Evolutionary conservation across 2,797 vertebrate species (phyloP).

Genomic region (Gastrophryne carolinensis): DNA sequence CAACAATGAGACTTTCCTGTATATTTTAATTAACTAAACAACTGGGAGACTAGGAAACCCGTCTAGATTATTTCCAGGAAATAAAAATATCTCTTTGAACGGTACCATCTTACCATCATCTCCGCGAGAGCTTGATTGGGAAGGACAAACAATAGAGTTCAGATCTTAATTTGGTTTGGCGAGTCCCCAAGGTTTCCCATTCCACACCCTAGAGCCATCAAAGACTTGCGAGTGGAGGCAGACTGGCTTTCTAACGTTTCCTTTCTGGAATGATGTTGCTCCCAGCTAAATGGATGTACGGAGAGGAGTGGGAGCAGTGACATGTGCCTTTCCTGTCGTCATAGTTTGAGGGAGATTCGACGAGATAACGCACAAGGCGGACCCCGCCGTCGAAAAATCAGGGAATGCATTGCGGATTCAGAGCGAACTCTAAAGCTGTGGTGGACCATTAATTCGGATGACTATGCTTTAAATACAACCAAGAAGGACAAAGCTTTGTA

Average conservation of each 20-base stretch:
- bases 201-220: conserved; percentile 52
- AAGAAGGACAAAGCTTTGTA: too few relatives aligned
- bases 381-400: background rate
- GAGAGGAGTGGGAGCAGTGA: conserved; percentile 21
- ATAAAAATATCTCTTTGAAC: conserved; percentile 23
- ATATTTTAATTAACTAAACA: conserved; percentile 33
- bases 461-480: too few relatives aligned
- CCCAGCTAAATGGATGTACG: conserved; percentile 17
- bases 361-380: background rate
- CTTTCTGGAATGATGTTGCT: conserved; percentile 32
- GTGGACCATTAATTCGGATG: too few relatives aligned
- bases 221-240: conserved; percentile 51
- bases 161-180: conserved; percentile 52
- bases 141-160: conserved; percentile 58
- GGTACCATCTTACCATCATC: background rate
- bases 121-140: conserved; percentile 5
- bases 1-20: conserved; percentile 36
- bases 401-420: background rate
- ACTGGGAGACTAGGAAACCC: conserved; percentile 17
- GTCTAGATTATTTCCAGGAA: conserved; percentile 27
- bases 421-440: too few relatives aligned
- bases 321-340: conserved; percentile 16
- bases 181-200: conserved; percentile 54
- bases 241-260: conserved; percentile 54
- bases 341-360: background rate